Evolutionary conservation across 2,113 vertebrate species (phyloP), one percentile per base, ranked within the genome.

Genomic region (Grus americana): DNA sequence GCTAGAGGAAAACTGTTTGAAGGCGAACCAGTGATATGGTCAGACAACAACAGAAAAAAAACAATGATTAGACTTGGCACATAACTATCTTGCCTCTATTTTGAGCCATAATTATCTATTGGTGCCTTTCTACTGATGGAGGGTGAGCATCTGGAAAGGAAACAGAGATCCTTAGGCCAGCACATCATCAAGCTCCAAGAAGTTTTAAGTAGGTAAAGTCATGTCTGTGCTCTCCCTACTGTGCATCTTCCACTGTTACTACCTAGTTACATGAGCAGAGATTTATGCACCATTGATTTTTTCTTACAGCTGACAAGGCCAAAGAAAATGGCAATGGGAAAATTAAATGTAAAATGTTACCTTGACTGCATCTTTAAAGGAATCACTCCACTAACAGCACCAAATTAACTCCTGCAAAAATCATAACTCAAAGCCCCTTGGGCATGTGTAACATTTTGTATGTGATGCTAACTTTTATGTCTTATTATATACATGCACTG

Each of bases 331-430:
- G 65, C n/a, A 79, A 58, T 5, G 46, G 40, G 55, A 57, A 94
- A 93, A 92, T 93, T 32, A 93, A 91, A 95, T 38, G n/a, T 68
- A 86, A 94, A 93, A 85, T 79, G 36, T 87, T 97, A 95, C 84
- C 83, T 95, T 72, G 88, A 72, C 90, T 79, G 40, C 61, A 62
- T 75, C 52, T 93, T 86, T 94, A 75, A 85, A 93, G 88, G 61
- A 87, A 93, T 89, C 78, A 87, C 49, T 93, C 49, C 36, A 65
- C 94, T 85, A 94, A 91, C 57, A 68, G 58, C 70, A 79, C 70
- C 57, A 89, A 92, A 96, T 95, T 87, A 92, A 89, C 70, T 94
- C 58, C 70, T 58, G 70, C 57, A 95, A 70, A 96, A 92, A 91
- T 68, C 58, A 46, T 93, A 96, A 92, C 65, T 93, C 81, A 82